A percentile compares a stretch with the other conserved stretches of the same genome.
These are phyloP conservation scores for Entomyzon cyanotis DNA, from an alignment of 2,113 vertebrate genomes.

Conservation along the genomic window DNA sequence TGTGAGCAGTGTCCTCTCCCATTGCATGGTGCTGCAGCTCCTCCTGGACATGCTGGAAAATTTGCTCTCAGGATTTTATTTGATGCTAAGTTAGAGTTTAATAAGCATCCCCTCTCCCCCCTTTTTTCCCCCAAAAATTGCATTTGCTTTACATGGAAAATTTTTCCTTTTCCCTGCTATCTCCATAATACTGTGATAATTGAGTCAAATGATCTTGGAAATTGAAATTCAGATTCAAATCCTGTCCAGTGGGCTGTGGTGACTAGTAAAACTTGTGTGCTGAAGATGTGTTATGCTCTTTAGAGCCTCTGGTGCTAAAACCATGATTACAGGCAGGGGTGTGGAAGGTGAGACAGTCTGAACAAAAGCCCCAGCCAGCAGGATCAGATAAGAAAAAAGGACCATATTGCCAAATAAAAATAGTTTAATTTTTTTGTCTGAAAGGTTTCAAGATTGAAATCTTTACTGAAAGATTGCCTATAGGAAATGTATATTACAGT, in stretches of 20 bases:
- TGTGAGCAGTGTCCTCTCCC: slow-evolving; percentile 82
- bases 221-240: neutral
- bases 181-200: neutral
- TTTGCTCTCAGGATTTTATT: neutral
- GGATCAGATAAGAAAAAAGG: neutral
- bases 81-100: neutral
- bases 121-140: neutral
- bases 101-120: neutral
- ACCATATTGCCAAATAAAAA: neutral
- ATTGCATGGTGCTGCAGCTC: slow-evolving; percentile 75
- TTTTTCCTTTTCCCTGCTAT: neutral
- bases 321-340: neutral
- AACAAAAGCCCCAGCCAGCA: neutral
- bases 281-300: neutral
- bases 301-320: neutral
- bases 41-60: slow-evolving; percentile 85
- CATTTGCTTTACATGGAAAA: accelerated
- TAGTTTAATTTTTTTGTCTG: neutral
- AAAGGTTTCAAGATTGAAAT: neutral
- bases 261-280: neutral
- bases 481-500: neutral
- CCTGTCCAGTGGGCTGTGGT: neutral
- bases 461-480: neutral
- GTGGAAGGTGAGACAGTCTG: neutral
- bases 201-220: neutral